Evolutionary conservation across 1,140 invertebrate species (phyloP).

Genomic region (Brachionus plicatilis): DNA sequence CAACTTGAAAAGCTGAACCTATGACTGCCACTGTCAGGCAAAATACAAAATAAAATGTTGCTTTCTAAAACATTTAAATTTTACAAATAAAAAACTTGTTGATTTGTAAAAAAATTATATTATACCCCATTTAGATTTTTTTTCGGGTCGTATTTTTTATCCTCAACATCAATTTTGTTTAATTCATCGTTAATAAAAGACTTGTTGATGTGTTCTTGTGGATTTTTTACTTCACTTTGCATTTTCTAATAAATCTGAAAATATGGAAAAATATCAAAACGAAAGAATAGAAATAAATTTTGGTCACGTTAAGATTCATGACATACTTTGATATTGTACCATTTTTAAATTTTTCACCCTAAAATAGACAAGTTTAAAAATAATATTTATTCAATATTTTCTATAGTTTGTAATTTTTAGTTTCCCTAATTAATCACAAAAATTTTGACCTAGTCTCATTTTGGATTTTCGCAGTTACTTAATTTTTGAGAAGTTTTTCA

Average conservation of each 20-base stretch:
- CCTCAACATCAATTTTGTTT: not conserved
- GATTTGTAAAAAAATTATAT: not conserved
- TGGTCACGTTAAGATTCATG: not conserved
- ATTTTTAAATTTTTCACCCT: not conserved
- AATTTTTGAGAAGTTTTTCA: not conserved
- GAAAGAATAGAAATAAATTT: not conserved
- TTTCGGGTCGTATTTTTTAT: not conserved
- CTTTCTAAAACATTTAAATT: not conserved
- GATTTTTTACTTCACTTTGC: not conserved
- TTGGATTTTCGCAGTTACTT: no score
- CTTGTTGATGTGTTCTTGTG: not conserved
- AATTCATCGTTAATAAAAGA: not conserved
- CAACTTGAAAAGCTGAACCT: slow-evolving; percentile 89
- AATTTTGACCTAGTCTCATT: no score
- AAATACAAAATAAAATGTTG: not conserved
- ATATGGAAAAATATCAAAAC: not conserved
- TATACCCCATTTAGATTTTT: not conserved
- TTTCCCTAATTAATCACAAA: no score
- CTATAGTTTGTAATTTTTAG: no score
- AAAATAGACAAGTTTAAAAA: not conserved
- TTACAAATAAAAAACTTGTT: not conserved
- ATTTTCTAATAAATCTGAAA: not conserved
- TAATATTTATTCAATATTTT: not conserved
- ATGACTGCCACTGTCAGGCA: slow-evolving; percentile 71
- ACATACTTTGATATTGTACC: not conserved